Evolutionary conservation across 2,888 invertebrate genomes (phyloP).

Genomic region (Cyclophora albipunctata): DNA sequence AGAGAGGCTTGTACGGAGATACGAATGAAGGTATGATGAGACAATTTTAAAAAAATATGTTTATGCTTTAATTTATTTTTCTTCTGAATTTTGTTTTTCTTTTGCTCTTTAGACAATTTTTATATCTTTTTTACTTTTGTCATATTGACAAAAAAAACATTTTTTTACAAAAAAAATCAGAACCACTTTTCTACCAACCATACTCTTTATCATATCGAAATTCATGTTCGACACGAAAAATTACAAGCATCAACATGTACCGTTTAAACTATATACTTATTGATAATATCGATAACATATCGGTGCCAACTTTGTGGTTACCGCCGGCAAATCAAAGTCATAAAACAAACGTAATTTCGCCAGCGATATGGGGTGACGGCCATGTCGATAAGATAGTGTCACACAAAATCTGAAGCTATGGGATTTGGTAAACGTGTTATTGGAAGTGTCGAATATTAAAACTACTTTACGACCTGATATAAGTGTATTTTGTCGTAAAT

Average conservation of each 20-base stretch:
- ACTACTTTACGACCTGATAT: constrained; percentile 1
- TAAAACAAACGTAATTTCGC: constrained; percentile 73
- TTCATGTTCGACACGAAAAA: constrained; percentile 71
- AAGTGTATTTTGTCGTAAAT: no score
- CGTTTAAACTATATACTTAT: constrained; percentile 53
- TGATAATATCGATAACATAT: constrained; percentile 34
- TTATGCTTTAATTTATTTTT: no score
- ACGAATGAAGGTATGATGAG: no score
- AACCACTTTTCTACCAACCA: constrained; percentile 29
- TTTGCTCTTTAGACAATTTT: no score
- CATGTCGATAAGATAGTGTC: constrained; percentile 59
- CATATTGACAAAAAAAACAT: no score
- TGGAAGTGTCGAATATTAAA: constrained; percentile 34
- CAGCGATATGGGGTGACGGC: constrained; percentile 54
- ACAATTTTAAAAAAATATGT: no score
- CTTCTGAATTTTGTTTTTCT: no score
- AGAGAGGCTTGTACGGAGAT: no score
- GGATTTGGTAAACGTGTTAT: constrained; percentile 60
- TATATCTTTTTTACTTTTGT: no score
- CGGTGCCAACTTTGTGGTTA: constrained; percentile 54
- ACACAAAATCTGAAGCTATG: constrained; percentile 67
- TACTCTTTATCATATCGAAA: constrained; percentile 62
- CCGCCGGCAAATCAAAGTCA: constrained; percentile 71
- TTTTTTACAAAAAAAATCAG: no score
- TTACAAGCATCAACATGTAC: constrained; percentile 66